These are phyloP conservation scores for Sigmodon hispidus DNA, from an alignment of 2,113 vertebrate genomes.

Conservation along the genomic window DNA sequence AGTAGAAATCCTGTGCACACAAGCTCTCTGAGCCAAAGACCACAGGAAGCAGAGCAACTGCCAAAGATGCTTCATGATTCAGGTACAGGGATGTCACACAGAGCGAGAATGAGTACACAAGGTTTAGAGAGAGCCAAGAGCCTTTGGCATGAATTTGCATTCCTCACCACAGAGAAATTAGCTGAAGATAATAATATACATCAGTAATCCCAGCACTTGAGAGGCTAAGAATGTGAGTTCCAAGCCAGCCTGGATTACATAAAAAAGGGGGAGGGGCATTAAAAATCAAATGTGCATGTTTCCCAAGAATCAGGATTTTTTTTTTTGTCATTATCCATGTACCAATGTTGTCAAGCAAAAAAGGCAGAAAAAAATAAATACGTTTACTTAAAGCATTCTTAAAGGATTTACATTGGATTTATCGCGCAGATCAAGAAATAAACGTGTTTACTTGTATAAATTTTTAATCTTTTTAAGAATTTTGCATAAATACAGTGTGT, in stretches of 20 bases:
- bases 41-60: not conserved
- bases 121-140: too few relatives aligned
- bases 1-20: not conserved
- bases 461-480: not conserved
- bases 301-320: not conserved
- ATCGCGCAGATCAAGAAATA: not conserved
- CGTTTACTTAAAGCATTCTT: not conserved
- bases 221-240: not conserved
- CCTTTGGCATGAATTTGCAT: too few relatives aligned
- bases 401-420: not conserved
- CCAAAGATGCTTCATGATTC: not conserved
- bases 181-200: too few relatives aligned
- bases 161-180: not conserved
- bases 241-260: not conserved
- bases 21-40: not conserved
- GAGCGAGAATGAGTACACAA: accelerated
- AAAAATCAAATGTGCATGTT: not conserved
- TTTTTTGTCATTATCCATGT: accelerated
- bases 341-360: not conserved
- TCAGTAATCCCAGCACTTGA: not conserved
- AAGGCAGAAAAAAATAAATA: not conserved
- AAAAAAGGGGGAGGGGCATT: not conserved
- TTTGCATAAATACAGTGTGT: not conserved
- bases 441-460: not conserved
- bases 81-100: accelerated